A percentile compares a stretch with the other conserved stretches of the same genome.
Evolutionary conservation across 2,888 invertebrate species (phyloP).

Genomic region (Pandemis corylana): DNA sequence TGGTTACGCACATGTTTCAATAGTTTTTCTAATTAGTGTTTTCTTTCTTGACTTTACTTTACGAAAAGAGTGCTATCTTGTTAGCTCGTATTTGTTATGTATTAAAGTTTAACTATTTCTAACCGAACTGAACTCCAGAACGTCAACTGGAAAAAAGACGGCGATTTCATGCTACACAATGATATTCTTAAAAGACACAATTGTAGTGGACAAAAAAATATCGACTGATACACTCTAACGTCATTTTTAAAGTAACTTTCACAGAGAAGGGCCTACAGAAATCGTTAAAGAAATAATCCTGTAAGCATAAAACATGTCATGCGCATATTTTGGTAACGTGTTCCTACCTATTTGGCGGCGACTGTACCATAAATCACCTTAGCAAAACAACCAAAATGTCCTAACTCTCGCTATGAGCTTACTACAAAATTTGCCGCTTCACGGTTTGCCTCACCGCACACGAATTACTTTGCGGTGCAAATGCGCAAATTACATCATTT

Average conservation of each 20-base stretch:
- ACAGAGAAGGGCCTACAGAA: too few relatives aligned
- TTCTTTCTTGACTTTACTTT: background rate
- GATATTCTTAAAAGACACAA: too few relatives aligned
- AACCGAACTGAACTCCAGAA: too few relatives aligned
- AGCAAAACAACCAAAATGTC: background rate
- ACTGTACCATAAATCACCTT: conserved; percentile 1
- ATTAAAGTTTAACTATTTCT: background rate
- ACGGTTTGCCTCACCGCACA: conserved; percentile 59
- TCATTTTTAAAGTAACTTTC: too few relatives aligned
- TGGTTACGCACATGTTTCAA: too few relatives aligned
- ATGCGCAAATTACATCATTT: conserved; percentile 71
- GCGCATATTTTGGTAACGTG: too few relatives aligned
- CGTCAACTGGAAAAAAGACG: too few relatives aligned
- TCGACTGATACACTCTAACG: too few relatives aligned
- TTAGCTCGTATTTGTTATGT: conserved; percentile 10
- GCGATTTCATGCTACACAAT: too few relatives aligned
- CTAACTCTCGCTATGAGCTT: background rate
- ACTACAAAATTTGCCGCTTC: conserved; percentile 54
- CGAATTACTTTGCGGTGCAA: conserved; percentile 57
- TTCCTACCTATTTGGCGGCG: background rate
- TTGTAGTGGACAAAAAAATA: too few relatives aligned
- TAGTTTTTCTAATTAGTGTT: background rate
- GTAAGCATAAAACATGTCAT: background rate
- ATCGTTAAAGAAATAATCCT: background rate
- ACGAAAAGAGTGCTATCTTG: background rate